Evolutionary conservation across 2,113 vertebrate species (phyloP), one percentile per base, ranked within the genome.

Genomic region (Calyptommatus sinebrachiatus): DNA sequence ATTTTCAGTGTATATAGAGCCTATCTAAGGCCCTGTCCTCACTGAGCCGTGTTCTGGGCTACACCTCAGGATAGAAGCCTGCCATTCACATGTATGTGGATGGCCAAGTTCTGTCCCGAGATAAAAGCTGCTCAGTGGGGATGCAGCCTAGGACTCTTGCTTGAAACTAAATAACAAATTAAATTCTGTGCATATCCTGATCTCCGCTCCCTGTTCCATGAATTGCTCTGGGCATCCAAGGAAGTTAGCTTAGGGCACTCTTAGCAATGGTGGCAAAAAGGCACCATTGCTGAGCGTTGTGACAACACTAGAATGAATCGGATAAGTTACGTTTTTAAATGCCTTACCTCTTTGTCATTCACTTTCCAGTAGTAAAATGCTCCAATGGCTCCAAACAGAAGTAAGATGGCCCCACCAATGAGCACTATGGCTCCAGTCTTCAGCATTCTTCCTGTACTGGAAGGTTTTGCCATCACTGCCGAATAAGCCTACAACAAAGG

Each of bases 361-460:
- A 89, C 92, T 91, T 97, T 98, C 97, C 97, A 97, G 89, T 97
- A 96, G 95, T 96, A 97, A 88, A 97, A 96, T 79, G 96, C 96
- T 48, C 95, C 96, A 79, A 97, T 91, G 70, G 96, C 95, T 45
- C 96, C 97, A 60, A 96, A 95, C 74, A 98, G 92, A 83, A 98
- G 94, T 79, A 99, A 91, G 66, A 94, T 89, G 1, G 96, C 95
- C 10, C 96, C 96, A 1, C 94, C 94, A 79, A 97, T 90, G 76
- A 98, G 94, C 76, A 94, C 95, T 4, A 90, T 91, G 0, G 96
- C 95, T 68, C 96, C 96, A 2, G 93, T 93, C 90, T 94, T 96
- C 93, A 97, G 93, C 88, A 96, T 91, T 82, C 94, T 88, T 6
- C 95, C 83, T 24, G 91, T 87, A 63, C 91, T 88, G 45, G 94